These are phyloP conservation scores for Myotis pilosus DNA, from an alignment of 2,797 vertebrate genomes.

Conservation along the genomic window DNA sequence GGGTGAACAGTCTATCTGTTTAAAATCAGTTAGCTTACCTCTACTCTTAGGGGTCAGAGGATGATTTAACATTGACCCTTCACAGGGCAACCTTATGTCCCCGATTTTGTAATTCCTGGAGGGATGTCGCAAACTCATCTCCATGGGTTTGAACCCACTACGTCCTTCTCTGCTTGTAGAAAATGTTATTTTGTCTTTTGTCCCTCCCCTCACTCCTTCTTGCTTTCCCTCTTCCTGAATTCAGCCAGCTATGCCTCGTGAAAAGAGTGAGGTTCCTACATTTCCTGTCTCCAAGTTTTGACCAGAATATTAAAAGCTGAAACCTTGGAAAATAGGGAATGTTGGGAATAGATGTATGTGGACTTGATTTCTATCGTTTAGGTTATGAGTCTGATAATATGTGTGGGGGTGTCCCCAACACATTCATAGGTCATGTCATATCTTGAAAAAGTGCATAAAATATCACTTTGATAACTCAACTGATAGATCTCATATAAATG, in stretches of 20 bases:
- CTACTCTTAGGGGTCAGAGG: not conserved
- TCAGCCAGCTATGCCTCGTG: not conserved
- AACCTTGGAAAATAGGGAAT: not conserved
- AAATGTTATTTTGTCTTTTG: not conserved
- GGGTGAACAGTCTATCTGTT: not conserved
- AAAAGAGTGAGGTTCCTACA: not conserved
- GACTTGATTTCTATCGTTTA: not conserved
- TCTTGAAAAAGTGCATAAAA: not conserved
- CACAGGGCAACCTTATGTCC: not conserved
- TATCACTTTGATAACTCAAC: not conserved
- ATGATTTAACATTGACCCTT: not conserved
- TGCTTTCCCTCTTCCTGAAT: not conserved
- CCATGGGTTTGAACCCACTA: not conserved
- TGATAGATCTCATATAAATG: not conserved
- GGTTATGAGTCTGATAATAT: not conserved
- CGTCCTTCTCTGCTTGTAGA: not conserved
- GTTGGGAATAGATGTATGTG: not conserved
- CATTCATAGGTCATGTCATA: not conserved
- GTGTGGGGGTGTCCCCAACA: not conserved
- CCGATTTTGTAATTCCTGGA: not conserved
- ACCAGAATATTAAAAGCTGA: not conserved
- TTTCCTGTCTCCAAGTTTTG: not conserved
- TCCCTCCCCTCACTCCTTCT: not conserved
- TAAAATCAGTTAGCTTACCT: not conserved
- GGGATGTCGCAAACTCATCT: not conserved